These are phyloP conservation scores for Epinephelus awoara DNA, from an alignment of 2,797 vertebrate species.

Conservation along the genomic window DNA sequence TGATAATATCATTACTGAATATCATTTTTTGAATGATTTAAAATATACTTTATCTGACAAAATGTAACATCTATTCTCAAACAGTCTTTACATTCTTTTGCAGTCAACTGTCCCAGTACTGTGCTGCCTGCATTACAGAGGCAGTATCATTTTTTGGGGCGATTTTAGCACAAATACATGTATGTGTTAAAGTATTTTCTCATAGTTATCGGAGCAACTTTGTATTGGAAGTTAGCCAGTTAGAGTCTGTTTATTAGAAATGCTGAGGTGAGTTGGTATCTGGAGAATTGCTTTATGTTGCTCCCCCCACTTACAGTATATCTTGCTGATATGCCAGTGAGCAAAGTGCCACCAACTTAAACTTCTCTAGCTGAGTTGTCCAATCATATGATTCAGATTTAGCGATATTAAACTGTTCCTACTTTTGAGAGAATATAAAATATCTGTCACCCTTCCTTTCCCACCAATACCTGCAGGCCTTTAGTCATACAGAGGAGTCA, in stretches of 20 bases:
- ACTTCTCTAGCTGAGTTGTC: slow-evolving; percentile 1
- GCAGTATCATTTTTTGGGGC: slow-evolving; percentile 24
- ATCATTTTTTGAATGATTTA: not conserved
- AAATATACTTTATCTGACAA: slow-evolving; percentile 32
- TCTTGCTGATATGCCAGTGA: slow-evolving; percentile 9
- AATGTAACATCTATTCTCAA: slow-evolving; percentile 48
- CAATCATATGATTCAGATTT: slow-evolving; percentile 19
- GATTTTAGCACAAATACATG: not conserved
- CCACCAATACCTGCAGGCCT: slow-evolving; percentile 9
- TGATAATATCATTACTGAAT: slow-evolving; percentile 25
- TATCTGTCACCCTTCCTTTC: not conserved
- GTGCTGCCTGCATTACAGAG: slow-evolving; percentile 27
- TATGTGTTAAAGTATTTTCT: slow-evolving; percentile 9
- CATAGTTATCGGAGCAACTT: not conserved
- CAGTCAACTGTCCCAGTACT: slow-evolving; percentile 33
- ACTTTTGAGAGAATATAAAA: slow-evolving; percentile 25
- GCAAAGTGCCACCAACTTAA: slow-evolving; percentile 12
- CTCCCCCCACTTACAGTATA: slow-evolving; percentile 6
- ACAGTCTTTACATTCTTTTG: slow-evolving; percentile 59
- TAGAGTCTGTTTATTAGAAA: slow-evolving; percentile 6
- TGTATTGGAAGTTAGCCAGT: slow-evolving; percentile 1
- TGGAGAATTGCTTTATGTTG: not conserved
- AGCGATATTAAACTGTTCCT: not conserved
- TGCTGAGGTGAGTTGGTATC: slow-evolving; percentile 12
- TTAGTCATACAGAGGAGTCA: slow-evolving; percentile 12